A percentile compares a stretch with the other conserved stretches of the same genome.
phyloP scores from a whole-genome alignment of 2,888 invertebrate species.

The Andrena trimmerana region DNA sequence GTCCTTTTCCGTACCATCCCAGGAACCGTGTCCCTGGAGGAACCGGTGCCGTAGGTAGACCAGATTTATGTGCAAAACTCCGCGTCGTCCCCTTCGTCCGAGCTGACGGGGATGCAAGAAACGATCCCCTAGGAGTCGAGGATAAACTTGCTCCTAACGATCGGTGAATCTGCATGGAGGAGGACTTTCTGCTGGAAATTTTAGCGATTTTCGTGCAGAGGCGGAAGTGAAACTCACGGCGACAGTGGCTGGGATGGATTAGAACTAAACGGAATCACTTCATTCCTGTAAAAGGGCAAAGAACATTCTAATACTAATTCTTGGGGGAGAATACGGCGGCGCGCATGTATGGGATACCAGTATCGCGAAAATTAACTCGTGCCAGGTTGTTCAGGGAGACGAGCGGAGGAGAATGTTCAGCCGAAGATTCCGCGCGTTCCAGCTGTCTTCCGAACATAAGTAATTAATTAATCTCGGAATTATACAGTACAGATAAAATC shows the following conservation, averaged over 20 bases:
- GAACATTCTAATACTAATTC: background rate
- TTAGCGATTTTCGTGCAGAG: background rate
- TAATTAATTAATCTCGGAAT: constrained; percentile 65
- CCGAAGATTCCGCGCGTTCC: constrained; percentile 64
- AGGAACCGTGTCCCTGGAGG: constrained; percentile 79
- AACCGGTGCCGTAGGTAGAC: constrained; percentile 80
- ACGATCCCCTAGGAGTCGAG: constrained; percentile 81
- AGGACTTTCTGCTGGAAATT: constrained; percentile 28
- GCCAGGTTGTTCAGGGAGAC: constrained; percentile 30
- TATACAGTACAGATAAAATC: constrained; percentile 45
- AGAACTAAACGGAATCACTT: background rate
- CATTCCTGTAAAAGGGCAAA: background rate
- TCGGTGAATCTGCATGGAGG: constrained; percentile 79
- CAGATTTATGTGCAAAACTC: constrained; percentile 85
- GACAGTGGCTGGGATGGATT: background rate
- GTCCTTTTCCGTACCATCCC: constrained; percentile 81
- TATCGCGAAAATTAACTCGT: constrained; percentile 29
- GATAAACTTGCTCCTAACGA: constrained; percentile 82
- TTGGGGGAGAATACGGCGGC: background rate
- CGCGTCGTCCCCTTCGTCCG: constrained; percentile 74
- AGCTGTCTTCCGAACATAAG: constrained; percentile 51
- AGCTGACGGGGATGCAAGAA: constrained; percentile 80
- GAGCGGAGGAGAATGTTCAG: constrained; percentile 46
- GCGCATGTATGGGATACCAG: constrained; percentile 11
- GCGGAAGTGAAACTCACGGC: background rate